Conservation (phyloP, 2,888 invertebrate species). For the Lycocerus yunnanus region DNA sequence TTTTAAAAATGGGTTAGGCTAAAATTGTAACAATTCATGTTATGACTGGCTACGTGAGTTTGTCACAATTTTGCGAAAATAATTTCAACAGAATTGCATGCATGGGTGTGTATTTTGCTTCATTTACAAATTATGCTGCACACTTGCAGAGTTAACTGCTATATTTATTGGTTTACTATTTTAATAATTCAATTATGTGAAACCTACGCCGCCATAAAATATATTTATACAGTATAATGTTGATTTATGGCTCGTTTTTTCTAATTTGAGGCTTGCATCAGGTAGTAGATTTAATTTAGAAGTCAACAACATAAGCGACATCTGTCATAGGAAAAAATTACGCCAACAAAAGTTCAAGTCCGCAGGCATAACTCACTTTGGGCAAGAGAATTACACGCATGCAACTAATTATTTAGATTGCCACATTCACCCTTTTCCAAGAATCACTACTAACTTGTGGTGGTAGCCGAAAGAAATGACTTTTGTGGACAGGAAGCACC, state of each 20-base stretch:
- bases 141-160: background rate
- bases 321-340: no score
- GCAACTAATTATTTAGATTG: background rate
- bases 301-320: background rate
- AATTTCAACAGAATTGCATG: background rate
- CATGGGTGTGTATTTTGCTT: background rate
- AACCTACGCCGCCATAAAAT: background rate
- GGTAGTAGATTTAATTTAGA: background rate
- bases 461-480: background rate
- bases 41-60: background rate
- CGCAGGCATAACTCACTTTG: background rate
- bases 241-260: background rate
- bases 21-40: background rate
- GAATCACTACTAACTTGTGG: background rate
- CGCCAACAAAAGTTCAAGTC: no score
- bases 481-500: background rate
- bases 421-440: background rate
- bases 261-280: background rate
- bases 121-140: background rate
- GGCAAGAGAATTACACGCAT: background rate
- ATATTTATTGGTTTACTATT: background rate
- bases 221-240: background rate
- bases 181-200: background rate
- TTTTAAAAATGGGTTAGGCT: conserved; percentile 8
- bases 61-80: background rate